phyloP scores from a whole-genome alignment of 1,140 invertebrate genomes.

The Drosophila insularis region DNA sequence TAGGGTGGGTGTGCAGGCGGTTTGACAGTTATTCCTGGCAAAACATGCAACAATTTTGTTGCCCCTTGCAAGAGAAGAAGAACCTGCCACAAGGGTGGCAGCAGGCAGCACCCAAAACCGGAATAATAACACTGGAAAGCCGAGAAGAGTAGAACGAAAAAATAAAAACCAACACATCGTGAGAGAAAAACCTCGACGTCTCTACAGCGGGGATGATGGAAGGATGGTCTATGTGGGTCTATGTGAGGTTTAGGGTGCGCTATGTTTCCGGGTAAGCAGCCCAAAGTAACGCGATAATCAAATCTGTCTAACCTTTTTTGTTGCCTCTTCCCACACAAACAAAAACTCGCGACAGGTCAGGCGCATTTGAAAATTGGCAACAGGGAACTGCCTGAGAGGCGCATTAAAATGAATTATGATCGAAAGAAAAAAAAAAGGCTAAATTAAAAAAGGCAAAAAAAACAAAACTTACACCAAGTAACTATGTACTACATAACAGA shows the following conservation, averaged over 20 bases:
- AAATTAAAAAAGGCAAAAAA: conserved; percentile 9
- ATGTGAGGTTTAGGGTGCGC: conserved; percentile 38
- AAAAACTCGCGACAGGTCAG: conserved; percentile 6
- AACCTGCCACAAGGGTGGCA: conserved; percentile 73
- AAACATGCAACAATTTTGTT: conserved; percentile 68
- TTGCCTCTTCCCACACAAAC: conserved; percentile 4
- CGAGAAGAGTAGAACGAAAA: conserved; percentile 1
- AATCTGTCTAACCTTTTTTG: conserved; percentile 66
- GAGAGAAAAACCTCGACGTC: background rate
- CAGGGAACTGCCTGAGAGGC: background rate
- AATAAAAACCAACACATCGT: background rate
- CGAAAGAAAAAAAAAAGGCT: conserved; percentile 40
- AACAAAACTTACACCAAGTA: background rate
- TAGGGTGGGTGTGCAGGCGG: conserved; percentile 10
- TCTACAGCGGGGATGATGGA: background rate
- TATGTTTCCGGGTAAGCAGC: conserved; percentile 70
- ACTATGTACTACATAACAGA: conserved; percentile 17
- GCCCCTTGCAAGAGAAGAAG: conserved; percentile 17
- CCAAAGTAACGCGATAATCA: conserved; percentile 56
- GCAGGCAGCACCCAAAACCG: conserved; percentile 43
- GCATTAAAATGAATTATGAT: conserved; percentile 58
- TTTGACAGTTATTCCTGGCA: conserved; percentile 34
- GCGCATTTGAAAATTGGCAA: conserved; percentile 38
- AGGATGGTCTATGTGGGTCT: conserved; percentile 10
- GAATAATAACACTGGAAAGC: background rate